A percentile compares a stretch with the other conserved stretches of the same genome.
phyloP scores from a whole-genome alignment of 1,140 invertebrate species.

The Microplitis demolitor region DNA sequence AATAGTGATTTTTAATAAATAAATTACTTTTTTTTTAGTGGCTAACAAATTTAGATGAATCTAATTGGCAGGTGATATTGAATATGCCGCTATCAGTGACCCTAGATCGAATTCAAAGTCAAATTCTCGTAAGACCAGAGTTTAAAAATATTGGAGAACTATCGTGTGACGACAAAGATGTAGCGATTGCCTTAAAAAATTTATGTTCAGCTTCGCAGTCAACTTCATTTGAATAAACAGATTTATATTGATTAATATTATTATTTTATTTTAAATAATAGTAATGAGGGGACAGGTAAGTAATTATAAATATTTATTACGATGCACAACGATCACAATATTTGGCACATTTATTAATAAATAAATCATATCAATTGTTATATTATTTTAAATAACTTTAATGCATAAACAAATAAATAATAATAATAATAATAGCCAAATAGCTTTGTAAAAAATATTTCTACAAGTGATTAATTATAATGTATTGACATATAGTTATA shows the following conservation, averaged over 20 bases:
- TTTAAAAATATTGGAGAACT: slow-evolving; percentile 43
- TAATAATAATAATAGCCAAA: background rate
- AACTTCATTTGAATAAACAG: slow-evolving; percentile 30
- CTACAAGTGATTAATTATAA: no score
- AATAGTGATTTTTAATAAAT: background rate
- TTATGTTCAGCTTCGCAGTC: slow-evolving; percentile 34
- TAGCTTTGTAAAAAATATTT: no score
- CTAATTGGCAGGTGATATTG: slow-evolving; percentile 41
- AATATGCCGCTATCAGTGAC: slow-evolving; percentile 38
- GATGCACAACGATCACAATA: slow-evolving; percentile 34
- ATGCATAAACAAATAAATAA: slow-evolving; percentile 14
- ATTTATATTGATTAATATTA: background rate
- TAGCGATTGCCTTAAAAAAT: slow-evolving; percentile 37
- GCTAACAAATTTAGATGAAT: slow-evolving; percentile 37
- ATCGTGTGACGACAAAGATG: slow-evolving; percentile 36
- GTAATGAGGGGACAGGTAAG: slow-evolving; percentile 15
- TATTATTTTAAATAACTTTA: slow-evolving; percentile 5
- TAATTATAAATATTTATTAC: slow-evolving; percentile 26
- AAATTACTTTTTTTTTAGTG: slow-evolving; percentile 34
- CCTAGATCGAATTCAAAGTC: slow-evolving; percentile 34
- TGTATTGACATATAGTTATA: background rate
- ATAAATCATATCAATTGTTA: slow-evolving; percentile 19
- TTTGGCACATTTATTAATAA: slow-evolving; percentile 42
- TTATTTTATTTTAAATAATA: background rate
- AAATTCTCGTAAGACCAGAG: slow-evolving; percentile 42